Conservation (phyloP, 2,797 vertebrate genomes). For the Sebastes matsubarae region DNA sequence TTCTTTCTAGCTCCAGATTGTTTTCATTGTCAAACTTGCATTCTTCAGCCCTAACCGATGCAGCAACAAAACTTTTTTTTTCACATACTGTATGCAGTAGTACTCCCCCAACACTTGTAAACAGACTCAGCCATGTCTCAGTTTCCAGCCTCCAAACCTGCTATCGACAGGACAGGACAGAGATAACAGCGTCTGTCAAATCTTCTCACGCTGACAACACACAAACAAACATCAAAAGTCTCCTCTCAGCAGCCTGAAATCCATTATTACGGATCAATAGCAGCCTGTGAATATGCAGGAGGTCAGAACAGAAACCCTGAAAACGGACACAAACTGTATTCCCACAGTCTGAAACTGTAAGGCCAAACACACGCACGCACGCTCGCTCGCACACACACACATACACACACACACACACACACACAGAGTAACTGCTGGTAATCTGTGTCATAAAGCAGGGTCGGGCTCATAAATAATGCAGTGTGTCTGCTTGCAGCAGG, state of each 20-base stretch:
- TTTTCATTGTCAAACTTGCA: background rate
- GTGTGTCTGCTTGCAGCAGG: conserved; percentile 56
- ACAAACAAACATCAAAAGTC: conserved; percentile 66
- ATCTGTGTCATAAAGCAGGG: conserved; percentile 66
- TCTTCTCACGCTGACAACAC: conserved; percentile 50
- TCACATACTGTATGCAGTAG: background rate
- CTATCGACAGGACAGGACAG: conserved; percentile 20
- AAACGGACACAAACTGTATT: conserved; percentile 50
- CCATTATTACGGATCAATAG: conserved; percentile 66
- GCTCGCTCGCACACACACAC: background rate
- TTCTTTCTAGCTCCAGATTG: background rate
- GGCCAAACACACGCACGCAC: background rate
- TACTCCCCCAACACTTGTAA: background rate
- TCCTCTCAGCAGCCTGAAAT: conserved; percentile 59
- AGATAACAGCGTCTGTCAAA: conserved; percentile 55
- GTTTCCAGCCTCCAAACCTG: conserved; percentile 17
- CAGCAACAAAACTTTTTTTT: too few relatives aligned
- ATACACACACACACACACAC: conserved; percentile 12
- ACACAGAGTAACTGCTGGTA: conserved; percentile 63
- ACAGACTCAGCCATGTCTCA: conserved; percentile 15
- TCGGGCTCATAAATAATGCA: conserved; percentile 74
- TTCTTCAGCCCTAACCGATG: background rate
- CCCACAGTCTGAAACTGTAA: conserved; percentile 44
- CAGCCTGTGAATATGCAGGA: conserved; percentile 58
- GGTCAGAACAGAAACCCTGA: conserved; percentile 45